Percentiles rank a stretch among this genome's conserved stretches.
phyloP scores from a whole-genome alignment of 2,888 invertebrate genomes.

The Athrips mouffetella region DNA sequence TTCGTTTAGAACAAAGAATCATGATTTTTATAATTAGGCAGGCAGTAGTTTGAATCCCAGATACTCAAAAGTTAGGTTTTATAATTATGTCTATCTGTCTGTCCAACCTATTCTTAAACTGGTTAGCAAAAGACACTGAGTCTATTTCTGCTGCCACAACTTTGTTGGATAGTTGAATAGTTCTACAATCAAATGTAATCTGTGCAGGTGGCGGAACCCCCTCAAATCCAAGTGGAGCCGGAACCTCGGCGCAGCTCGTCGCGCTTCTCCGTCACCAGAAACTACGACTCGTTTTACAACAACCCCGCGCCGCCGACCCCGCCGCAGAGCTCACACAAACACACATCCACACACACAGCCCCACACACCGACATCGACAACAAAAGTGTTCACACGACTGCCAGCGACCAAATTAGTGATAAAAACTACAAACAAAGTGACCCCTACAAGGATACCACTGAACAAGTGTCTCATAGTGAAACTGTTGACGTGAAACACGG shows the following conservation, averaged over 20 bases:
- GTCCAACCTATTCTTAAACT: too few relatives aligned
- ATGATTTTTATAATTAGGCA: too few relatives aligned
- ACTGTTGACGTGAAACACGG: slow-evolving; percentile 32
- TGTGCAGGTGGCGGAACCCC: slow-evolving; percentile 59
- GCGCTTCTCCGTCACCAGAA: slow-evolving; percentile 68
- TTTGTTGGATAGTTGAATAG: too few relatives aligned
- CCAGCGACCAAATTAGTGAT: slow-evolving; percentile 14
- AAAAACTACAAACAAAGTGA: not conserved
- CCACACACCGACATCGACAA: not conserved
- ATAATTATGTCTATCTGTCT: too few relatives aligned
- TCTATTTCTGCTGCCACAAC: too few relatives aligned
- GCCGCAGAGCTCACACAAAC: slow-evolving; percentile 27
- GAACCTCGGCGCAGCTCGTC: slow-evolving; percentile 75
- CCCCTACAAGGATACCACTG: slow-evolving; percentile 41
- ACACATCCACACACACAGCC: slow-evolving; percentile 11
- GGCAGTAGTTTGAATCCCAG: too few relatives aligned
- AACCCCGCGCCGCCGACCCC: slow-evolving; percentile 34
- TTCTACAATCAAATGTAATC: not conserved
- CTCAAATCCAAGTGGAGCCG: slow-evolving; percentile 75
- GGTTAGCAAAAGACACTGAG: not conserved
- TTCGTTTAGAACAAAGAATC: too few relatives aligned
- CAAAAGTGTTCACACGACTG: slow-evolving; percentile 5
- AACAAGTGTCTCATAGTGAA: slow-evolving; percentile 46
- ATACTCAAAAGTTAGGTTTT: too few relatives aligned
- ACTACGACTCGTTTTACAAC: slow-evolving; percentile 59